A percentile compares a stretch with the other conserved stretches of the same genome.
Conservation (phyloP, 2,888 invertebrate species). For the Nomada hirtipes region DNA sequence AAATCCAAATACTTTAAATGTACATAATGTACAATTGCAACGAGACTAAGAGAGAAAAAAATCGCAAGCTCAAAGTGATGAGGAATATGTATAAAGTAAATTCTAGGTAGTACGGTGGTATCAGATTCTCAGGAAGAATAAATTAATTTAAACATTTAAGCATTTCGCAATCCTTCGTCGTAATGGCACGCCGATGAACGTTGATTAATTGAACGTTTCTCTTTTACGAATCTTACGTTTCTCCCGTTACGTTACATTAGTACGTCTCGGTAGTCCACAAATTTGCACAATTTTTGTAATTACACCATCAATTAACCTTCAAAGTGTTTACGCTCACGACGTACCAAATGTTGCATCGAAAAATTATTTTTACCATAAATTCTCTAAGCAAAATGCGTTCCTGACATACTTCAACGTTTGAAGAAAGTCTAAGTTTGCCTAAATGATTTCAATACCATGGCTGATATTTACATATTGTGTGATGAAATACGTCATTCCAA, state of each 20-base stretch:
- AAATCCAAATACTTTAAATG: constrained; percentile 6
- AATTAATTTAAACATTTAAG: neutral
- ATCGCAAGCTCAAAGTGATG: neutral
- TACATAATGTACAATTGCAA: neutral
- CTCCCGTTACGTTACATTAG: neutral
- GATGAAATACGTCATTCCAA: neutral
- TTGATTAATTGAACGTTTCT: neutral
- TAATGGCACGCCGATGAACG: neutral
- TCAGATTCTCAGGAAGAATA: neutral
- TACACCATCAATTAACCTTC: neutral
- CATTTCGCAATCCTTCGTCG: neutral
- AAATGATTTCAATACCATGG: neutral
- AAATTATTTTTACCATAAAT: neutral
- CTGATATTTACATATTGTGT: neutral
- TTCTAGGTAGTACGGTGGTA: neutral
- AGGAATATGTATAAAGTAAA: neutral
- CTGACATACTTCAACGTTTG: no score
- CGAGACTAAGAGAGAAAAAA: neutral
- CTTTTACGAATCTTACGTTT: neutral
- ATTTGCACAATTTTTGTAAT: neutral
- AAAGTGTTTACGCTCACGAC: no score
- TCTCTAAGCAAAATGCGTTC: no score
- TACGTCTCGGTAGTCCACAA: neutral
- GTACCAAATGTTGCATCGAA: neutral
- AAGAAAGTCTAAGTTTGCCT: neutral